phyloP scores from a whole-genome alignment of 2,888 invertebrate species.

The Chloroclystis v-ata region DNA sequence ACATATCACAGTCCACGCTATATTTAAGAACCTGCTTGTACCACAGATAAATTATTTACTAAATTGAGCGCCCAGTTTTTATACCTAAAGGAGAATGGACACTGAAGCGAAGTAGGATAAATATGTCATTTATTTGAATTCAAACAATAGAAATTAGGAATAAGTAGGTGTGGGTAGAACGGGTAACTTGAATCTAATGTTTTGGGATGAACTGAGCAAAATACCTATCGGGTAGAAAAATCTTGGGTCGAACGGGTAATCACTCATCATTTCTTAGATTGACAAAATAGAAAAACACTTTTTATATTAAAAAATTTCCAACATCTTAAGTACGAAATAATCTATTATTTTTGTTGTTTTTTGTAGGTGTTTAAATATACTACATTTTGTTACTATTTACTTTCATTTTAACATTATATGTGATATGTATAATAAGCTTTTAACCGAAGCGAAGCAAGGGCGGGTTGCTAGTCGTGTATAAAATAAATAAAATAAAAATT shows the following conservation, averaged over 20 bases:
- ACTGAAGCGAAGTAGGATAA: slow-evolving; percentile 1
- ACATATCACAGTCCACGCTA: neutral
- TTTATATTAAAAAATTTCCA: no score
- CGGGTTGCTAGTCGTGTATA: no score
- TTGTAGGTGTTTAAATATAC: no score
- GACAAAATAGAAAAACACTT: no score
- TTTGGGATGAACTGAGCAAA: slow-evolving; percentile 1
- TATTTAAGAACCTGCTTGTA: slow-evolving; percentile 13
- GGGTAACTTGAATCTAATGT: neutral
- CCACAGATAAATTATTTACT: slow-evolving; percentile 3
- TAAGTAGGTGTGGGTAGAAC: neutral
- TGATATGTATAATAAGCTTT: no score
- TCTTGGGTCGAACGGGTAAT: neutral
- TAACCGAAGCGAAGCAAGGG: no score
- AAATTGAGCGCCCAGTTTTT: slow-evolving; percentile 16
- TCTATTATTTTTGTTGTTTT: no score
- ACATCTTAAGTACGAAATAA: no score
- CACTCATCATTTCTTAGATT: no score
- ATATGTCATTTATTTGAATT: neutral
- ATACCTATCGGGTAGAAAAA: neutral
- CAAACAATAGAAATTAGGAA: neutral
- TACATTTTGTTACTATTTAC: no score
- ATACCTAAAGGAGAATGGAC: neutral
- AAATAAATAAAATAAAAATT: no score
- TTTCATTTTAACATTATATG: no score